Evolutionary conservation across 1,140 invertebrate species (phyloP).

Genomic region (Globodera ellingtonae): DNA sequence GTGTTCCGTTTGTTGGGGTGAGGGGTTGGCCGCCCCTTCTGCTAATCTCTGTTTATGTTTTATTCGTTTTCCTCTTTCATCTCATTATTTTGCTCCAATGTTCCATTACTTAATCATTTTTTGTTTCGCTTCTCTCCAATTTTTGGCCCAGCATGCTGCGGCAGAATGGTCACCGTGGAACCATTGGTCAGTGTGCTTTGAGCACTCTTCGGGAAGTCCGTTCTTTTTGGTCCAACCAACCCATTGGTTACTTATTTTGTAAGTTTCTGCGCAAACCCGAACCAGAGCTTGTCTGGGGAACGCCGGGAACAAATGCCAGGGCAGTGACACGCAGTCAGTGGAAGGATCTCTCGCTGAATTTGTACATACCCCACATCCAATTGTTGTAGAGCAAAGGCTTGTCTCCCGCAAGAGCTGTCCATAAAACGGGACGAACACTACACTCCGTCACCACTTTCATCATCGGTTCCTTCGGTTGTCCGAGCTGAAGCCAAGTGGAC

Average conservation of each 20-base stretch:
- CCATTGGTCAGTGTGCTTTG: constrained; percentile 21
- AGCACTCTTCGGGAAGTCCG: constrained; percentile 12
- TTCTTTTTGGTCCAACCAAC: not conserved
- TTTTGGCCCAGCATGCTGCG: not conserved
- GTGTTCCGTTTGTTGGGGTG: not conserved
- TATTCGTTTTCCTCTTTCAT: not conserved
- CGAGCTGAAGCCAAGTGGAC: constrained; percentile 16
- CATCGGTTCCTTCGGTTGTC: not conserved
- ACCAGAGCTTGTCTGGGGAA: constrained; percentile 17
- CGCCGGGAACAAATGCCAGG: not conserved
- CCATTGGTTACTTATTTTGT: not conserved
- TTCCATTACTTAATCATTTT: not conserved
- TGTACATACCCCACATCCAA: not conserved
- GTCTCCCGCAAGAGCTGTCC: not conserved
- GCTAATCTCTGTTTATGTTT: not conserved
- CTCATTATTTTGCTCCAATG: not conserved
- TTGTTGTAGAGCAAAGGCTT: not conserved
- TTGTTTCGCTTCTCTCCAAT: constrained; percentile 2
- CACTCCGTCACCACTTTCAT: not conserved
- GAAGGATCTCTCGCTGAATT: not conserved
- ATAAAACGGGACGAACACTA: not conserved
- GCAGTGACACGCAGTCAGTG: constrained; percentile 19
- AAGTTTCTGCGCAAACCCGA: constrained; percentile 27
- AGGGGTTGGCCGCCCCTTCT: not conserved
- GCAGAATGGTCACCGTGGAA: constrained; percentile 22